Evolutionary conservation across 2,888 invertebrate genomes (phyloP).

Genomic region (Plutella xylostella): DNA sequence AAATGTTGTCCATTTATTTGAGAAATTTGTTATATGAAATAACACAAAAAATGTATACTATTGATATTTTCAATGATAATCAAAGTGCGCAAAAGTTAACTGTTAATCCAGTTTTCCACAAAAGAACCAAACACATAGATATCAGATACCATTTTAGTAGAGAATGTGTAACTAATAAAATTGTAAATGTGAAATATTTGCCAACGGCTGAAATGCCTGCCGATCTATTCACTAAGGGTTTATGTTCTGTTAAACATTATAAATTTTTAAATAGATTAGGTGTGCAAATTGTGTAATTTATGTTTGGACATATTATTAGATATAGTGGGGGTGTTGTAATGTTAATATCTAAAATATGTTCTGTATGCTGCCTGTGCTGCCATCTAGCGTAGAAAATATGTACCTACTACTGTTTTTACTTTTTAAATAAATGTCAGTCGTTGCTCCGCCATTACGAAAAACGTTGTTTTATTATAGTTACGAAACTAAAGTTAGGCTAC

Average conservation of each 20-base stretch:
- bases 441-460: no score
- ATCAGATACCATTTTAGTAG: constrained; percentile 1
- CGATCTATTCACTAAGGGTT: not conserved
- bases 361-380: no score
- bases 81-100: not conserved
- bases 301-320: no score
- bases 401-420: no score
- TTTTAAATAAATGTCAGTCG: no score
- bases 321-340: no score
- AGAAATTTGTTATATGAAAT: not conserved
- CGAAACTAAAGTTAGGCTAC: constrained; percentile 4
- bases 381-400: no score
- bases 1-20: not conserved
- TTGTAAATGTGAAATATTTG: constrained; percentile 12
- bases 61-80: not conserved
- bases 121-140: not conserved
- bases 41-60: no score
- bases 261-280: not conserved
- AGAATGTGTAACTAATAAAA: constrained; percentile 11
- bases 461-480: constrained; percentile 1
- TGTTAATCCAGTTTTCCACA: not conserved
- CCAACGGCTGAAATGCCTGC: constrained; percentile 13
- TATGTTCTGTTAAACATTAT: not conserved
- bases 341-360: no score
- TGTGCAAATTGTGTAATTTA: not conserved